phyloP scores from a whole-genome alignment of 2,113 vertebrate genomes.

The Pedetes capensis region DNA sequence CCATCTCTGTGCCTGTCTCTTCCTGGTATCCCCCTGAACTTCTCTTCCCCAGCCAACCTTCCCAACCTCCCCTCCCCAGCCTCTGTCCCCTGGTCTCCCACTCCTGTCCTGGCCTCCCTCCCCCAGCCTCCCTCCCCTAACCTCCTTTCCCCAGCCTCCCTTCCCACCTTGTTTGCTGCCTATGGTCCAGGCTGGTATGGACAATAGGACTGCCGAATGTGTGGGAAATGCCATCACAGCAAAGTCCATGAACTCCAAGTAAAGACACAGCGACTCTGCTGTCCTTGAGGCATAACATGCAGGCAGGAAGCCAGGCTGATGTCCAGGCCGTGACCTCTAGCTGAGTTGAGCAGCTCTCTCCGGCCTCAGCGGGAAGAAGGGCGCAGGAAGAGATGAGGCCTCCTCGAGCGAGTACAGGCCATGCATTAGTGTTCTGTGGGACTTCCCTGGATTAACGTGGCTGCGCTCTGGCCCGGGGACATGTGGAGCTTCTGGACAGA shows the following conservation, averaged over 20 bases:
- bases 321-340: not conserved
- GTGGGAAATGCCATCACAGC: not conserved
- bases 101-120: too few relatives aligned
- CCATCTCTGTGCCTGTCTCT: not conserved
- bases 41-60: too few relatives aligned
- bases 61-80: not conserved
- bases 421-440: not conserved
- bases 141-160: not conserved
- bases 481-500: not conserved
- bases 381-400: not conserved
- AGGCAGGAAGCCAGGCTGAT: not conserved
- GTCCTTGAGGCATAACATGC: too few relatives aligned
- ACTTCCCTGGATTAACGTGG: not conserved
- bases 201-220: not conserved
- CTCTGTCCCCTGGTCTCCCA: too few relatives aligned
- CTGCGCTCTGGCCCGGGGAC: not conserved
- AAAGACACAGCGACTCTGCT: not conserved
- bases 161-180: not conserved
- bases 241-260: not conserved
- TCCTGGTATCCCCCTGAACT: not conserved
- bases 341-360: not conserved
- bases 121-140: not conserved
- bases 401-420: too few relatives aligned
- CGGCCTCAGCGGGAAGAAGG: too few relatives aligned
- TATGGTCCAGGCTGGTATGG: not conserved